These are phyloP conservation scores for Otus scops DNA, from an alignment of 2,797 vertebrate genomes.

Conservation along the genomic window DNA sequence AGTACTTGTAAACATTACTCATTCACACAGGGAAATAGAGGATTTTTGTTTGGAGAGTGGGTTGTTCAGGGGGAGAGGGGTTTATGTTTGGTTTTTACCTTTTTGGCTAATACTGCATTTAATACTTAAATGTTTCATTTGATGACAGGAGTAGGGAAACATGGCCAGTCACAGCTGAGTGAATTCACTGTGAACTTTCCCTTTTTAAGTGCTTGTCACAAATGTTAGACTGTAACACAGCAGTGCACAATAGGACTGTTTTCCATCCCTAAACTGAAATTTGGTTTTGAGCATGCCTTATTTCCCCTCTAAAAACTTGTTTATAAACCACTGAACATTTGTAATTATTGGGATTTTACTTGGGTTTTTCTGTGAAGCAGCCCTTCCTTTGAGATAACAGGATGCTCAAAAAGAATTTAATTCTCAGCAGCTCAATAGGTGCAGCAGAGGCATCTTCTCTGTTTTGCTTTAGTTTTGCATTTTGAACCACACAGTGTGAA, in stretches of 20 bases:
- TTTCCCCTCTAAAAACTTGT: neutral
- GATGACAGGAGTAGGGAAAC: neutral
- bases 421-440: conserved; percentile 27
- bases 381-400: neutral
- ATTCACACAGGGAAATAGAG: neutral
- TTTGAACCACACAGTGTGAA: conserved; percentile 42
- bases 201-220: neutral
- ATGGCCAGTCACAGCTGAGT: neutral
- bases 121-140: neutral
- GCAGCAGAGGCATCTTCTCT: neutral
- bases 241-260: neutral
- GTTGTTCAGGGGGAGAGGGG: neutral
- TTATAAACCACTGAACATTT: neutral
- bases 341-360: neutral
- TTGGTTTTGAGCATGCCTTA: neutral
- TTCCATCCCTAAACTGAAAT: neutral
- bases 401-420: neutral
- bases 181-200: neutral
- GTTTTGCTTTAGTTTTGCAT: conserved; percentile 32
- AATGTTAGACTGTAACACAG: fast-evolving
- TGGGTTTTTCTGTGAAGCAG: neutral
- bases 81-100: neutral
- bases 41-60: neutral
- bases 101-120: neutral
- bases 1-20: neutral